Conservation (phyloP, 2,113 vertebrate genomes). For the Ameiurus melas region DNA sequence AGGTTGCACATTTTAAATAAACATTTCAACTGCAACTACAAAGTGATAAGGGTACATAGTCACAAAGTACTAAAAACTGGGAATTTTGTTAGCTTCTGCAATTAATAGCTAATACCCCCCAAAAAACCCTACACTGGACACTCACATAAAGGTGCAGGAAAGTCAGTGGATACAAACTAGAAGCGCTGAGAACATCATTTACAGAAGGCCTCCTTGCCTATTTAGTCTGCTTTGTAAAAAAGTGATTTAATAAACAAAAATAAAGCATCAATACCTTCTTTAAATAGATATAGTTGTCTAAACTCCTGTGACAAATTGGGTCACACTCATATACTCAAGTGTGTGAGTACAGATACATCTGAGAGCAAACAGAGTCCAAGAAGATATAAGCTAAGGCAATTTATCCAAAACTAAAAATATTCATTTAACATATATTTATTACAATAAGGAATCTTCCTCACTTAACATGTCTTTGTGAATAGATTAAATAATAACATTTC, state of each 20-base stretch:
- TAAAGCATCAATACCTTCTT: background rate
- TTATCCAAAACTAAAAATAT: background rate
- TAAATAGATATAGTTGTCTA: background rate
- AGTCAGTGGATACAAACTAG: background rate
- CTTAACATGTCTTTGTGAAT: background rate
- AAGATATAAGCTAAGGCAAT: background rate
- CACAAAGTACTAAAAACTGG: background rate
- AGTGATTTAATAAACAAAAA: background rate
- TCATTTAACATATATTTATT: background rate
- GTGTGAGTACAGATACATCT: background rate
- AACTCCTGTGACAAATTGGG: background rate
- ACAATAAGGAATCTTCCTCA: too few relatives aligned
- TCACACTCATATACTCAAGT: background rate
- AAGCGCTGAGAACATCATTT: background rate
- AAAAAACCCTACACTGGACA: background rate
- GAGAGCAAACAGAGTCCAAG: background rate
- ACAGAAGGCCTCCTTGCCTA: background rate
- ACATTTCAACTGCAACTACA: background rate
- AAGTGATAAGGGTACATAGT: background rate
- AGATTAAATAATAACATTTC: background rate
- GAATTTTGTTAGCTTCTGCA: background rate
- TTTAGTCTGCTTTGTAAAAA: background rate
- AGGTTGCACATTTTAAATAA: background rate
- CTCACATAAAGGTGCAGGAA: background rate
- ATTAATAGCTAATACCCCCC: background rate